Conservation (phyloP, 2,797 vertebrate species). For the Notolabrus celidotus region DNA sequence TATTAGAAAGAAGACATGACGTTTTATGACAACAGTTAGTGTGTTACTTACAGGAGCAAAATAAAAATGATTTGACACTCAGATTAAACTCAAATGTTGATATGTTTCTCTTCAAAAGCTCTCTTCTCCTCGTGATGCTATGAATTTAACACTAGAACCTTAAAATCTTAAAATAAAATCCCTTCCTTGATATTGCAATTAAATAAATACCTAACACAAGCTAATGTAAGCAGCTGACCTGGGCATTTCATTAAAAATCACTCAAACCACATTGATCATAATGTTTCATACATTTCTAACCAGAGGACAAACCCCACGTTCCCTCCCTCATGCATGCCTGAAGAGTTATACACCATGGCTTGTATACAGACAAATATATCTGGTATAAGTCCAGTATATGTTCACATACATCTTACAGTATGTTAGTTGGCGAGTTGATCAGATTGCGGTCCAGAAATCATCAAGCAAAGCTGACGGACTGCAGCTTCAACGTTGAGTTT, state of each 20-base stretch:
- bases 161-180: conserved; percentile 51
- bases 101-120: conserved; percentile 56
- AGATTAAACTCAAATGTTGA: conserved; percentile 57
- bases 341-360: conserved; percentile 69
- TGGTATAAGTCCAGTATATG: conserved; percentile 67
- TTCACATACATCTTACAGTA: conserved; percentile 64
- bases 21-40: conserved; percentile 75
- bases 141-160: conserved; percentile 45
- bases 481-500: conserved; percentile 1
- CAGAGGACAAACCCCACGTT: conserved; percentile 31
- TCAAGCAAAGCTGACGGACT: conserved; percentile 54
- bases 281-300: conserved; percentile 62
- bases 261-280: conserved; percentile 56
- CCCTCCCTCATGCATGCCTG: conserved; percentile 67
- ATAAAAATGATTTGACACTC: conserved; percentile 57
- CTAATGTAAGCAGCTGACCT: conserved; percentile 55
- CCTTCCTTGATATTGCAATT: conserved; percentile 47
- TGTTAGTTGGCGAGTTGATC: conserved; percentile 59
- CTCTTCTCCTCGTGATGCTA: conserved; percentile 24
- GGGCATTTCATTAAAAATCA: conserved; percentile 54
- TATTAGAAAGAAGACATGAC: conserved; percentile 76
- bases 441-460: conserved; percentile 47
- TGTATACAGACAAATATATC: conserved; percentile 70
- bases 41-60: conserved; percentile 71
- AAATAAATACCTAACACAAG: conserved; percentile 75